Percentiles rank a stretch among this genome's conserved stretches.
phyloP scores from a whole-genome alignment of 2,797 vertebrate species.

The Rhodeus uyekii region DNA sequence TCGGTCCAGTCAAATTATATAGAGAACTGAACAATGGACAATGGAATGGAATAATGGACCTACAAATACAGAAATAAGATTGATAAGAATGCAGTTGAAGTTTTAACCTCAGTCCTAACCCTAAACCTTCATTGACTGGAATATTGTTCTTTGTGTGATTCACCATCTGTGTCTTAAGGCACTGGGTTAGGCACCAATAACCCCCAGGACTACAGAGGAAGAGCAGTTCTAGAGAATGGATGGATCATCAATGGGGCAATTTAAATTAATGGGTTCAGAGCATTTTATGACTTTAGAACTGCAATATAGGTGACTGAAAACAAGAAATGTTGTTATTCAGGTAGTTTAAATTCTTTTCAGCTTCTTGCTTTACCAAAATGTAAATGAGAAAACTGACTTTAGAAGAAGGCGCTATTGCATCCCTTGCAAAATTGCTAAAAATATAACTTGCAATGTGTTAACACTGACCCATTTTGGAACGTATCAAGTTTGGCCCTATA shows the following conservation, averaged over 20 bases:
- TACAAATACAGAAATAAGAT: not conserved
- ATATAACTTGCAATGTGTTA: not conserved
- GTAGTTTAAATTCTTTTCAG: not conserved
- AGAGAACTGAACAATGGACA: too few species aligned
- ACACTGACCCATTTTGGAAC: not conserved
- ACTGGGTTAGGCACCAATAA: too few species aligned
- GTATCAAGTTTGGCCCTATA: too few species aligned
- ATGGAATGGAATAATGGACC: too few species aligned
- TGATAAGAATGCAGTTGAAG: not conserved
- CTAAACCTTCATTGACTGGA: not conserved
- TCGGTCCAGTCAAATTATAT: too few species aligned
- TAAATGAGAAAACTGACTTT: not conserved
- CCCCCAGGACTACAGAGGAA: too few species aligned
- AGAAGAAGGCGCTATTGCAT: not conserved
- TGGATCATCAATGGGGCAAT: too few species aligned
- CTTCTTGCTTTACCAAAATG: not conserved
- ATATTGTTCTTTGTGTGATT: not conserved
- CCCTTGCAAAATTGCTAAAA: not conserved
- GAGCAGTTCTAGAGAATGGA: too few species aligned
- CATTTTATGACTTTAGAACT: not conserved
- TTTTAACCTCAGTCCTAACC: not conserved
- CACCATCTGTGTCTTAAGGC: too few species aligned
- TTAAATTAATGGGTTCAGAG: not conserved
- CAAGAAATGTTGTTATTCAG: not conserved
- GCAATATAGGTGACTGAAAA: not conserved